Conservation (phyloP, 2,113 vertebrate genomes). For the Thalassarche chlororhynchos region DNA sequence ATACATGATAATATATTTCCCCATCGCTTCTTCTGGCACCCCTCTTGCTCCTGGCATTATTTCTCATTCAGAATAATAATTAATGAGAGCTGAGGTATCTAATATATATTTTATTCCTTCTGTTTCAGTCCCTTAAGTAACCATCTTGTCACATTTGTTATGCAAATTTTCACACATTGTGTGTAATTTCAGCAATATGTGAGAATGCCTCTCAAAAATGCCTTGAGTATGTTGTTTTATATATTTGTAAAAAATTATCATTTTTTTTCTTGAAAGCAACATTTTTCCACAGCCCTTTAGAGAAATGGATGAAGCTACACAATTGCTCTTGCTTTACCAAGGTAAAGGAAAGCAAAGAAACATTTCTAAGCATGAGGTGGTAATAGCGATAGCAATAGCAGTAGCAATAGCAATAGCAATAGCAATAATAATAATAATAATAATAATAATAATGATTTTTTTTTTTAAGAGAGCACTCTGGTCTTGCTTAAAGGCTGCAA, state of each 20-base stretch:
- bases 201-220: conserved; percentile 61
- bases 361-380: conserved; percentile 29
- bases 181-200: conserved; percentile 71
- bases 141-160: conserved; percentile 77
- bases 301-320: conserved; percentile 56
- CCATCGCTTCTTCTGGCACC: conserved; percentile 44
- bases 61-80: conserved; percentile 74
- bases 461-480: neutral
- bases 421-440: neutral
- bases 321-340: conserved; percentile 64
- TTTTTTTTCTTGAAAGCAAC: conserved; percentile 61
- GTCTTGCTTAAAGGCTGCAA: conserved; percentile 39
- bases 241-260: conserved; percentile 56
- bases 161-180: conserved; percentile 69
- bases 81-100: conserved; percentile 67
- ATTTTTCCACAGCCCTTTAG: conserved; percentile 56
- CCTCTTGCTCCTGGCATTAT: conserved; percentile 65
- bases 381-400: neutral
- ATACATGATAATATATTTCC: conserved; percentile 71
- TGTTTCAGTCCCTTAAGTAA: conserved; percentile 77
- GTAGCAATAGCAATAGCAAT: too few relatives aligned
- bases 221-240: conserved; percentile 67
- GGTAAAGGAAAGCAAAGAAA: conserved; percentile 60
- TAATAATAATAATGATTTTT: neutral
- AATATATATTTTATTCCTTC: conserved; percentile 73